A percentile compares a stretch with the other conserved stretches of the same genome.
Evolutionary conservation across 2,888 invertebrate species (phyloP).

Genomic region (Entomobrya multifasciata): DNA sequence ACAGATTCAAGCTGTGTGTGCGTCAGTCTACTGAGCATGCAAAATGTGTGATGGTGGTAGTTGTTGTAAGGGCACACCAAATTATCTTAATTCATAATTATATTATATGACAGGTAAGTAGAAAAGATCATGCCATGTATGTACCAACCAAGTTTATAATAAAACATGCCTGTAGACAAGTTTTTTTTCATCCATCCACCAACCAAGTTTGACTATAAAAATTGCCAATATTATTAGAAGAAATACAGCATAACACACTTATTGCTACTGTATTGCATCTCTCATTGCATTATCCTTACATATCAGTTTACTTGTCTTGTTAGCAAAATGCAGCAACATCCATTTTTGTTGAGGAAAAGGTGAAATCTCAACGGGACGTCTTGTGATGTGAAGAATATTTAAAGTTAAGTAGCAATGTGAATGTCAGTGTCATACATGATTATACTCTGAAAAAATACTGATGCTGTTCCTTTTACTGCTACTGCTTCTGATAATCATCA

Average conservation of each 20-base stretch:
- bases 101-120: slow-evolving; percentile 48
- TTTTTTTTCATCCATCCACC: not conserved
- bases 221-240: slow-evolving; percentile 10
- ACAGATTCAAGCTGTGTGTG: slow-evolving; percentile 1
- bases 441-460: not conserved
- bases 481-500: not conserved
- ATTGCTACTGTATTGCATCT: not conserved
- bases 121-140: too few species aligned
- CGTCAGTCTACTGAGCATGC: not conserved
- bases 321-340: slow-evolving; percentile 37
- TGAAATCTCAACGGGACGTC: slow-evolving; percentile 64
- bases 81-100: slow-evolving; percentile 61
- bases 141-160: not conserved
- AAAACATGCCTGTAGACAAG: slow-evolving; percentile 44
- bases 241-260: not conserved
- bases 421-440: slow-evolving; percentile 63
- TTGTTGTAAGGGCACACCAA: slow-evolving; percentile 38
- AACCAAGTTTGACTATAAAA: not conserved
- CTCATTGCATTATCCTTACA: not conserved
- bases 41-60: not conserved
- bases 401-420: slow-evolving; percentile 42
- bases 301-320: slow-evolving; percentile 42
- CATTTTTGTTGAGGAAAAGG: slow-evolving; percentile 50
- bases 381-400: slow-evolving; percentile 49
- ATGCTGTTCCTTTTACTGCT: not conserved